These are phyloP conservation scores for Pterobdella sp. DNA, from an alignment of 2,888 invertebrate genomes.

Conservation along the genomic window DNA sequence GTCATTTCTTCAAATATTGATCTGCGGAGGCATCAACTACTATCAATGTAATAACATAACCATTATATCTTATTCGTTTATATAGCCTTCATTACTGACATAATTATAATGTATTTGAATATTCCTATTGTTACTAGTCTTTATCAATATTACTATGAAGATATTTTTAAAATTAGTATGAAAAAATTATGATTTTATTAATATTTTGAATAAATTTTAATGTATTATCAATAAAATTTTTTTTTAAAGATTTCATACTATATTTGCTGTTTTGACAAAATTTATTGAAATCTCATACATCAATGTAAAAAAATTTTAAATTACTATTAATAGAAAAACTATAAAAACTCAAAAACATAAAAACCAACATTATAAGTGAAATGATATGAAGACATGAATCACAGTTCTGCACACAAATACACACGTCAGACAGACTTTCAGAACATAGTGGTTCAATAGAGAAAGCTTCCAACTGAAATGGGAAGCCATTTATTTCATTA, in stretches of 20 bases:
- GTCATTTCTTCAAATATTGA: neutral
- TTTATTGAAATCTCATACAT: neutral
- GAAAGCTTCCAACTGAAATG: neutral
- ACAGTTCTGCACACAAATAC: neutral
- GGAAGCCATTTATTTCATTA: neutral
- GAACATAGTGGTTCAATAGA: no score
- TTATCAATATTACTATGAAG: no score
- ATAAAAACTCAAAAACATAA: no score
- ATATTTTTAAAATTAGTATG: no score
- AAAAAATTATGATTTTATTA: neutral
- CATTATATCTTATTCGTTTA: no score
- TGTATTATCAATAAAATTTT: neutral
- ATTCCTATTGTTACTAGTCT: no score
- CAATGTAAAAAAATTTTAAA: neutral
- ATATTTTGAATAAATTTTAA: neutral
- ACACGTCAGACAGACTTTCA: neutral
- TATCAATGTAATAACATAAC: no score
- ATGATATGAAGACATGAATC: slow-evolving; percentile 21
- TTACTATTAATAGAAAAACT: neutral
- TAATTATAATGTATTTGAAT: no score
- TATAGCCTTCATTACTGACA: no score
- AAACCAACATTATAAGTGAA: slow-evolving; percentile 1
- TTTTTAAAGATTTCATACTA: no score
- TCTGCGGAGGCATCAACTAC: neutral
- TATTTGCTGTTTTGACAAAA: neutral